A percentile compares a stretch with the other conserved stretches of the same genome.
phyloP scores from a whole-genome alignment of 1,140 invertebrate genomes.

The Caenorhabditis remanei region DNA sequence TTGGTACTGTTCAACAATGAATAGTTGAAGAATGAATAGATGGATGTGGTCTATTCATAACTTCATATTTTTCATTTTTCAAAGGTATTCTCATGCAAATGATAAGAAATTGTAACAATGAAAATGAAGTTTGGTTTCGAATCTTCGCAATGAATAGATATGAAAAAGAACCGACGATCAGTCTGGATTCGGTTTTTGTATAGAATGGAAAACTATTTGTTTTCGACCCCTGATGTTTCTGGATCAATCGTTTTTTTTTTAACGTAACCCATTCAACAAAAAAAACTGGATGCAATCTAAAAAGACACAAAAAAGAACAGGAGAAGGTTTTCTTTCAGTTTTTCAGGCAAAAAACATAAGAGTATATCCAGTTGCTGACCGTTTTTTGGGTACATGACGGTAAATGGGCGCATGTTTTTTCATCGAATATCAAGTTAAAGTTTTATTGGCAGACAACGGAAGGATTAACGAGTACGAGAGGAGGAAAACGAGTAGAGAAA shows the following conservation, averaged over 20 bases:
- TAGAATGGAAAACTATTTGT: constrained; percentile 16
- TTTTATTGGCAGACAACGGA: background rate
- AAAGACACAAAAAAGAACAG: background rate
- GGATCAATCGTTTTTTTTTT: constrained; percentile 28
- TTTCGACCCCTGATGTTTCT: background rate
- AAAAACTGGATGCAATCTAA: constrained; percentile 40
- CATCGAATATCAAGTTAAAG: background rate
- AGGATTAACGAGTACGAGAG: background rate
- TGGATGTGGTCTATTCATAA: constrained; percentile 16
- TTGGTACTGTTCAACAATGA: background rate
- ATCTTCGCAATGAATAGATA: background rate
- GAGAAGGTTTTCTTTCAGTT: background rate
- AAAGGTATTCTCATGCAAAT: constrained; percentile 31
- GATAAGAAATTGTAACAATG: background rate
- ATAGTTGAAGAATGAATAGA: constrained; percentile 18
- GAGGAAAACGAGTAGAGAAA: background rate
- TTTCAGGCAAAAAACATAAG: constrained; percentile 22
- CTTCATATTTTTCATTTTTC: background rate
- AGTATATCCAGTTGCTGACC: constrained; percentile 44
- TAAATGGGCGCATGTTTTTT: constrained; percentile 46
- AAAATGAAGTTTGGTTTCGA: constrained; percentile 16
- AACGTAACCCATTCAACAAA: background rate
- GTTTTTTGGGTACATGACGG: constrained; percentile 34
- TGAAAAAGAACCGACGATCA: constrained; percentile 2
- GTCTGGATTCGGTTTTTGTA: background rate